Base-by-base conservation (phyloP, 2,797 vertebrate species). In the Xiphorhynchus erythropygius region DNA sequence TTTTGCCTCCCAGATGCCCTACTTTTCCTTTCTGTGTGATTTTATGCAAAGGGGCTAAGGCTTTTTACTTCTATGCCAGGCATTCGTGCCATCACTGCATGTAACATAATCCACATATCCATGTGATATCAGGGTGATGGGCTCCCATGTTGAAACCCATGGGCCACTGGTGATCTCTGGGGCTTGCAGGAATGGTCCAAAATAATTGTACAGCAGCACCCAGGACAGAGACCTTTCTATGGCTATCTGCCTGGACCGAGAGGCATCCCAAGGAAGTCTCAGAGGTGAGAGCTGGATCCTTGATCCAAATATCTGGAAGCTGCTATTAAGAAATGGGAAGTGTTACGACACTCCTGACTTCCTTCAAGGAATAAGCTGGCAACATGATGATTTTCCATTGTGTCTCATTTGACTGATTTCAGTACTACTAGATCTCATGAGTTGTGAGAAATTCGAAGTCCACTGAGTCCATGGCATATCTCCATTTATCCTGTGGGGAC, bases 11-110 rank as follows among this genome's bases (percentile, higher is more conserved):
- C 68, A 44, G 67, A 83, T 93, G 82, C 33, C 89, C 87, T 94
- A 59, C 55, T 95, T 95, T 95, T 86, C 47, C 17, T 76, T 96
- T 87, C 39, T 84, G 37, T 52, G 57, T 71, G 59, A 81, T 89
- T 94, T 96, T 88, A 84, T 89, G 69, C 60, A 65, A 76, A 90
- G 30, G 39, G 89, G 11, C 5, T 91, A 47, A 14, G 65, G 46
- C 11, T 62, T 41, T 83, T 75, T 46, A 79, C 52, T 86, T 37
- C 79, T 47, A 7, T 59, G 46, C 53, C 28, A 64, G 30, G 37
- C 19, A 84, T 44, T 41, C 0, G 1, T 5, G 8, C 25, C 30
- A 22, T 55, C 55, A 55, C 4, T 78, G 11, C 55, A 41, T 3
- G 5, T 8, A 19, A 11, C 24, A 17, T 33, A 75, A 74, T 41